phyloP scores from a whole-genome alignment of 2,113 vertebrate species.

The Chaetura pelagica region DNA sequence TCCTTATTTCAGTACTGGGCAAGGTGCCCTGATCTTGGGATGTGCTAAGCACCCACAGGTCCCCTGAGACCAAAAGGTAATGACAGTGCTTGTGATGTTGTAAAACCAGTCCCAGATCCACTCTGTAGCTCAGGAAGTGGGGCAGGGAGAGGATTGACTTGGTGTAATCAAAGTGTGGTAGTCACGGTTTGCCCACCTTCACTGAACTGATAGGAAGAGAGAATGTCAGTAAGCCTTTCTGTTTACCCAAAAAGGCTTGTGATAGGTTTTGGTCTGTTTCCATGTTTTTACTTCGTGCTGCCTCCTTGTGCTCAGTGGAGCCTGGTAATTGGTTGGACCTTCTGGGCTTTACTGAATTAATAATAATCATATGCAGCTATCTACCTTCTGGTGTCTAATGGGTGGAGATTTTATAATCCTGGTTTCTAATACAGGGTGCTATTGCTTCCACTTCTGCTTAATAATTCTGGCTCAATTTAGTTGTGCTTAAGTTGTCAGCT shows the following conservation, averaged over 20 bases:
- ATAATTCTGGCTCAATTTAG: slow-evolving; percentile 37
- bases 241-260: neutral
- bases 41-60: neutral
- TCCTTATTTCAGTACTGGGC: neutral
- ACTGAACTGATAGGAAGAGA: neutral
- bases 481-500: slow-evolving; percentile 53
- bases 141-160: neutral
- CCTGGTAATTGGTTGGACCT: neutral
- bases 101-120: neutral
- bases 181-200: neutral
- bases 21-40: neutral
- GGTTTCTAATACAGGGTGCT: slow-evolving; percentile 5
- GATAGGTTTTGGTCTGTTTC: neutral
- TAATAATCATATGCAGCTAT: slow-evolving; percentile 7
- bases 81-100: neutral
- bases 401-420: slow-evolving; percentile 11
- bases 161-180: neutral
- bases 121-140: neutral
- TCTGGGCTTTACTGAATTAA: neutral
- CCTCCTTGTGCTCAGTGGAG: neutral
- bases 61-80: neutral
- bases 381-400: neutral
- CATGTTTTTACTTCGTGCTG: neutral
- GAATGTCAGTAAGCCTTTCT: neutral
- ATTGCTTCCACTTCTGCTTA: neutral